Evolutionary conservation across 2,797 vertebrate species (phyloP).

Genomic region (Parotocinclus haroldoi): DNA sequence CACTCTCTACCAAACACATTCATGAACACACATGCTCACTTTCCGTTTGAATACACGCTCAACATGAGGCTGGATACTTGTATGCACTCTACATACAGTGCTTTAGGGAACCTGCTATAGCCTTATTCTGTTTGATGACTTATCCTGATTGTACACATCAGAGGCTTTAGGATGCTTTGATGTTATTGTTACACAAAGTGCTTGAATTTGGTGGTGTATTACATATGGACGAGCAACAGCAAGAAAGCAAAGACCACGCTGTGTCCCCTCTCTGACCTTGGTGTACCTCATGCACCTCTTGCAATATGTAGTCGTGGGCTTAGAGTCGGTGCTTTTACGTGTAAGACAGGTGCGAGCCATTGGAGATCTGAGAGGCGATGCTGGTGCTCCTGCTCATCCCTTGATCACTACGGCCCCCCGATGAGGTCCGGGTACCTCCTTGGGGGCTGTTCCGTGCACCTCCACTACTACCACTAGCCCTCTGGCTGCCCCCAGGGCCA

Average conservation of each 20-base stretch:
- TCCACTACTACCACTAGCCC: conserved; percentile 83
- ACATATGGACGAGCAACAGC: conserved; percentile 21
- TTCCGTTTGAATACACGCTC: conserved; percentile 6
- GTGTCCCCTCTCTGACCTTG: conserved; percentile 11
- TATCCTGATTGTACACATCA: no score
- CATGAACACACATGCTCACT: conserved; percentile 5
- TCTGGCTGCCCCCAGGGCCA: conserved; percentile 84
- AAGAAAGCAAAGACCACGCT: not conserved
- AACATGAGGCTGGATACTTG: not conserved
- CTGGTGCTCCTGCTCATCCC: conserved; percentile 99
- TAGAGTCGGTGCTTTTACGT: conserved; percentile 73
- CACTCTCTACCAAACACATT: conserved; percentile 1
- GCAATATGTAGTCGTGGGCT: conserved; percentile 9
- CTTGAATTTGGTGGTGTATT: not conserved
- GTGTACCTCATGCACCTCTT: conserved; percentile 27
- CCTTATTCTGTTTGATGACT: not conserved
- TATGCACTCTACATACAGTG: conserved; percentile 10
- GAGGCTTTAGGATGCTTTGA: no score
- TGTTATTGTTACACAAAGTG: conserved; percentile 26
- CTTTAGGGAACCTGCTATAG: not conserved
- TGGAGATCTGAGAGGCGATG: conserved; percentile 99
- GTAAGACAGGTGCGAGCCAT: conserved; percentile 97
- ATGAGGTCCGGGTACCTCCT: conserved; percentile 92
- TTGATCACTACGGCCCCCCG: conserved; percentile 93
- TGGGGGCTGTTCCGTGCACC: conserved; percentile 97